Evolutionary conservation across 2,113 vertebrate genomes (phyloP).

Genomic region (Oncorhynchus gorbuscha): DNA sequence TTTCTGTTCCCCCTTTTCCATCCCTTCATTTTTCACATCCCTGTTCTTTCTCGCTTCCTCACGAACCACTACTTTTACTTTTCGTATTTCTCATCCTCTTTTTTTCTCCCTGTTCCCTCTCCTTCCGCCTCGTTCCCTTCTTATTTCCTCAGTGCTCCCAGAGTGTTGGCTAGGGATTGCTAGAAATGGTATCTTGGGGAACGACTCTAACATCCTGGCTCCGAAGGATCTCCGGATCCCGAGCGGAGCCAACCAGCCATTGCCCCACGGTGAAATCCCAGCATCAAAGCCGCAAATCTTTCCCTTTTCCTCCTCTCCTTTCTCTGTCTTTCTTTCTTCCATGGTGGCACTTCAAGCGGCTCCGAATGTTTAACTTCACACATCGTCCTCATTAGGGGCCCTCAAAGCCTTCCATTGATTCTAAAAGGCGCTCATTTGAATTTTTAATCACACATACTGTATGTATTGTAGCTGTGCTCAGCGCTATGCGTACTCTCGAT

Average conservation of each 20-base stretch:
- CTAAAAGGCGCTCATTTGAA: slow-evolving; percentile 93
- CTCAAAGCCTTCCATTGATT: slow-evolving; percentile 90
- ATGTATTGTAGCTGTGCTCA: slow-evolving; percentile 75
- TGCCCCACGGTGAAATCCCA: slow-evolving; percentile 84
- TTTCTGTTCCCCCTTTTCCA: neutral
- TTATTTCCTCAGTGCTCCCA: slow-evolving; percentile 32
- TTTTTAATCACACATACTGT: slow-evolving; percentile 91
- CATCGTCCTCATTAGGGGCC: slow-evolving; percentile 89
- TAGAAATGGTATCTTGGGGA: slow-evolving; percentile 60
- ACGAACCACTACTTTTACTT: neutral
- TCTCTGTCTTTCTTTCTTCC: slow-evolving; percentile 44
- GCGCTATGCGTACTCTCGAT: slow-evolving; percentile 63
- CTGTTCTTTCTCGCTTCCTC: neutral
- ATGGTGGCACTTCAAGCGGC: slow-evolving; percentile 66
- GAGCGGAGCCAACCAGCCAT: slow-evolving; percentile 48
- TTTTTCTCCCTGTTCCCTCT: slow-evolving; percentile 1
- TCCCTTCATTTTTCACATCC: neutral
- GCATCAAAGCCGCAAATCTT: slow-evolving; percentile 85
- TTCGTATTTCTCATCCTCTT: neutral
- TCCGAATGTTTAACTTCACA: slow-evolving; percentile 81
- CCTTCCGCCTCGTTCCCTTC: slow-evolving; percentile 26
- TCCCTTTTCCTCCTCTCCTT: slow-evolving; percentile 33
- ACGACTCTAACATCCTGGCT: slow-evolving; percentile 26
- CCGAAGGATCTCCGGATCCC: slow-evolving; percentile 53
- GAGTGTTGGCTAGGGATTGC: slow-evolving; percentile 44